A percentile compares a stretch with the other conserved stretches of the same genome.
Evolutionary conservation across 2,113 vertebrate genomes (phyloP).

Genomic region (Ramphastos sulfuratus): DNA sequence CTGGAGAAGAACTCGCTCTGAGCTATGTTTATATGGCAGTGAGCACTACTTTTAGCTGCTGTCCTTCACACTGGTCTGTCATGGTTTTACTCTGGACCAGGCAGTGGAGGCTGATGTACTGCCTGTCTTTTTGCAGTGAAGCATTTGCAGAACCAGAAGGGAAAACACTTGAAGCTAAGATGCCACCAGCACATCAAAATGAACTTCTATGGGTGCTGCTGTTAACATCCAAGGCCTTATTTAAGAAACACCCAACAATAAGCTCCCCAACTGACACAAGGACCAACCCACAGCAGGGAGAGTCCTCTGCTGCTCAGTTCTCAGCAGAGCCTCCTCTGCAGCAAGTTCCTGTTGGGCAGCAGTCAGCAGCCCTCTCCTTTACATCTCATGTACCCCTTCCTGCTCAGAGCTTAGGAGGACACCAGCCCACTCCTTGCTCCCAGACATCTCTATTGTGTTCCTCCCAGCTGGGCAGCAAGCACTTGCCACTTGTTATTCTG

Average conservation of each 20-base stretch:
- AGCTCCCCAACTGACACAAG: not conserved
- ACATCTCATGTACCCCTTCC: not conserved
- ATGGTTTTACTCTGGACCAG: not conserved
- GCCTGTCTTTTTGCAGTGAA: not conserved
- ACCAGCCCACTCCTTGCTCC: not conserved
- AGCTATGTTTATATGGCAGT: not conserved
- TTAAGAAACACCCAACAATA: not conserved
- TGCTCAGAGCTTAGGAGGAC: not conserved
- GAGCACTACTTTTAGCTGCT: not conserved
- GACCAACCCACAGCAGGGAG: not conserved
- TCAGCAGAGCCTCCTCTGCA: not conserved
- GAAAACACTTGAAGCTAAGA: not conserved
- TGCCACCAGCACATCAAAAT: not conserved
- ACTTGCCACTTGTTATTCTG: not conserved
- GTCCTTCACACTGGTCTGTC: not conserved
- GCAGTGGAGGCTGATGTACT: not conserved
- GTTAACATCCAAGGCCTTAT: not conserved
- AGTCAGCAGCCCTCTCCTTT: not conserved
- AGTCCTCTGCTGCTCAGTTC: not conserved
- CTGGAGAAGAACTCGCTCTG: not conserved
- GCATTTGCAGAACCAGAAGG: not conserved
- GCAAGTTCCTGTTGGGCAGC: not conserved
- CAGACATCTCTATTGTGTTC: not conserved
- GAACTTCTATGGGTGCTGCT: not conserved
- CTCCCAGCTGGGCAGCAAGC: not conserved